Conservation (phyloP, 2,888 invertebrate genomes). For the Polyommatus icarus region DNA sequence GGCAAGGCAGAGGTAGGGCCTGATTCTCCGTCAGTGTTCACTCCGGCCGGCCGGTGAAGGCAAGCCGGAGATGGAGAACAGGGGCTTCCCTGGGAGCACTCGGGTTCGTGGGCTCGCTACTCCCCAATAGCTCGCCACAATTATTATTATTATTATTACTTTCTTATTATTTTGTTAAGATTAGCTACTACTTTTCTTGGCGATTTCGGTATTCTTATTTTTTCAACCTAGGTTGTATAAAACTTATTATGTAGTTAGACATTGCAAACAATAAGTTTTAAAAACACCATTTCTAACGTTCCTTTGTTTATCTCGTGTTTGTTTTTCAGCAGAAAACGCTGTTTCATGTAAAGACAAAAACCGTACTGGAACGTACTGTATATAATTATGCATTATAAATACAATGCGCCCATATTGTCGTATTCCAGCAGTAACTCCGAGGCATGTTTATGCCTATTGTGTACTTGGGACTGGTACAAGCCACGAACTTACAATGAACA, state of each 20-base stretch:
- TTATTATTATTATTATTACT: too few relatives aligned
- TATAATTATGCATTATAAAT: constrained; percentile 26
- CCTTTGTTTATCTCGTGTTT: neutral
- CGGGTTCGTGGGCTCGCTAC: too few relatives aligned
- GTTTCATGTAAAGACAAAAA: neutral
- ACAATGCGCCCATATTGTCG: constrained; percentile 31
- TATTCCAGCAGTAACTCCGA: constrained; percentile 29
- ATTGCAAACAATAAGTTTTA: neutral
- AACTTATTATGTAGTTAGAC: neutral
- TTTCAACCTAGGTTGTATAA: too few relatives aligned
- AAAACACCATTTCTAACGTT: neutral
- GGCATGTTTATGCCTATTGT: constrained; percentile 34
- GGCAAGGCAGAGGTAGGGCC: too few relatives aligned
- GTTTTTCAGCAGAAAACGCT: neutral
- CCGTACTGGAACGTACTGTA: constrained; percentile 5
- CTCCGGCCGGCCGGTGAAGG: too few relatives aligned
- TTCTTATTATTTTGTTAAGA: too few relatives aligned
- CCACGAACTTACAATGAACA: neutral
- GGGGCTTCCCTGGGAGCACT: too few relatives aligned
- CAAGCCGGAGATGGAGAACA: too few relatives aligned
- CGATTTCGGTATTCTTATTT: too few relatives aligned
- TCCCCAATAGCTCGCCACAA: too few relatives aligned
- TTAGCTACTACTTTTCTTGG: too few relatives aligned
- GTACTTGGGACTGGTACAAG: constrained; percentile 14
- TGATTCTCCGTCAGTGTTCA: too few relatives aligned